Percentiles rank a stretch among this genome's conserved stretches.
phyloP scores from a whole-genome alignment of 2,888 invertebrate genomes.

The Calameuta idolon region DNA sequence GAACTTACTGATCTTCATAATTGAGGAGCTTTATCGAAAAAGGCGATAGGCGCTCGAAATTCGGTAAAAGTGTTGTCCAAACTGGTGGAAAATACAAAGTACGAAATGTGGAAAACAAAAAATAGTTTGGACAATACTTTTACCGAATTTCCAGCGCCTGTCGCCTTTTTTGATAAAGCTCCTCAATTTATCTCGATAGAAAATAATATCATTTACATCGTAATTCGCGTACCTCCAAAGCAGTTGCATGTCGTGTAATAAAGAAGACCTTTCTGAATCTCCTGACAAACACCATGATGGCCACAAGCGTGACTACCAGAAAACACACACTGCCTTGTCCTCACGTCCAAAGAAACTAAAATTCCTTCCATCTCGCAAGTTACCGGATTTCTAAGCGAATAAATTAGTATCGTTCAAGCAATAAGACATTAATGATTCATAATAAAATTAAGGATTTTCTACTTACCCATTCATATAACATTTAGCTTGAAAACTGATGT shows the following conservation, averaged over 20 bases:
- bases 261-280: conserved; percentile 66
- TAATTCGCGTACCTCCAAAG: conserved; percentile 58
- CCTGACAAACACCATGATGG: conserved; percentile 66
- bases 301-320: conserved; percentile 65
- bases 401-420: conserved; percentile 1
- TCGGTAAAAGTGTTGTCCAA: too few relatives aligned
- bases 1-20: not conserved
- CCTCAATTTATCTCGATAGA: not conserved
- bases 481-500: conserved; percentile 62
- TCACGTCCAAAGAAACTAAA: conserved; percentile 65
- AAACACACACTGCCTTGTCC: conserved; percentile 66
- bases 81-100: too few relatives aligned
- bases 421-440: not conserved
- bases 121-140: too few relatives aligned
- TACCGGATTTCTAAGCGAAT: conserved; percentile 48
- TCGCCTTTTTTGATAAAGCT: too few relatives aligned
- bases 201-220: conserved; percentile 2
- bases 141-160: too few relatives aligned
- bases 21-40: too few relatives aligned
- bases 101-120: too few relatives aligned
- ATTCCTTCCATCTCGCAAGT: conserved; percentile 64
- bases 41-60: too few relatives aligned
- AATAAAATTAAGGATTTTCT: not conserved
- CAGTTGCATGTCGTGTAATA: conserved; percentile 68
- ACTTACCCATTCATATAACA: conserved; percentile 63